phyloP scores from a whole-genome alignment of 2,797 vertebrate genomes.

The Parotocinclus haroldoi region DNA sequence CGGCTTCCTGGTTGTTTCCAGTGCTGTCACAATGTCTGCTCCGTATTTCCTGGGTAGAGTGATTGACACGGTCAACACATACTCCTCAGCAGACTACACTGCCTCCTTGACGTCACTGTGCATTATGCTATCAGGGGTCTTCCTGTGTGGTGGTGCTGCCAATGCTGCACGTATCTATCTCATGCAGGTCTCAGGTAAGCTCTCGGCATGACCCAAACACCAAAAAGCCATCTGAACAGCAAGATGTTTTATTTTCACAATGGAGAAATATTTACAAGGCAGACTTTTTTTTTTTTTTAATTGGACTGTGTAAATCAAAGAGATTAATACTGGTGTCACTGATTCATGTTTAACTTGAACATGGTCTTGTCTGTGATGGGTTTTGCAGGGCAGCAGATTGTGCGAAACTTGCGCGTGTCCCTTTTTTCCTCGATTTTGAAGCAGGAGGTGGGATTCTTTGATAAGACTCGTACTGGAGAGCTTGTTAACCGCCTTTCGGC shows the following conservation, averaged over 20 bases:
- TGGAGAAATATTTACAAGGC: background rate
- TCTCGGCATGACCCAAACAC: background rate
- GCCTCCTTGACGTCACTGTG: slow-evolving; percentile 80
- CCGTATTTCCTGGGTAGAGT: slow-evolving; percentile 92
- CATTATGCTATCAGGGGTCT: slow-evolving; percentile 80
- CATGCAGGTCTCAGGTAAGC: slow-evolving; percentile 90
- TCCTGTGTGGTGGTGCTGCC: slow-evolving; percentile 87
- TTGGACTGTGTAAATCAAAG: background rate
- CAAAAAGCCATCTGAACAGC: background rate
- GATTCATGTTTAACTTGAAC: background rate
- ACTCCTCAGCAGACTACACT: slow-evolving; percentile 68
- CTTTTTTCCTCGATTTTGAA: slow-evolving; percentile 88
- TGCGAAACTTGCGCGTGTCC: slow-evolving; percentile 81
- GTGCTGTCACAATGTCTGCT: slow-evolving; percentile 92
- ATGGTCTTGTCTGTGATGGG: slow-evolving; percentile 22
- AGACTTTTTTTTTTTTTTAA: too few species aligned
- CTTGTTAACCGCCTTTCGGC: slow-evolving; percentile 94
- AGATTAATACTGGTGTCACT: background rate
- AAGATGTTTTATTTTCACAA: background rate
- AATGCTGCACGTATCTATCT: slow-evolving; percentile 92
- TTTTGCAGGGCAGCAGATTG: slow-evolving; percentile 85
- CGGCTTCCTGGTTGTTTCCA: slow-evolving; percentile 89
- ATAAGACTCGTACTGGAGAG: slow-evolving; percentile 90
- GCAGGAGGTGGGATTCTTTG: slow-evolving; percentile 96
- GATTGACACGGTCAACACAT: slow-evolving; percentile 88